Base-by-base conservation (phyloP, 2,888 invertebrate species). In the Sisyra terminalis region DNA sequence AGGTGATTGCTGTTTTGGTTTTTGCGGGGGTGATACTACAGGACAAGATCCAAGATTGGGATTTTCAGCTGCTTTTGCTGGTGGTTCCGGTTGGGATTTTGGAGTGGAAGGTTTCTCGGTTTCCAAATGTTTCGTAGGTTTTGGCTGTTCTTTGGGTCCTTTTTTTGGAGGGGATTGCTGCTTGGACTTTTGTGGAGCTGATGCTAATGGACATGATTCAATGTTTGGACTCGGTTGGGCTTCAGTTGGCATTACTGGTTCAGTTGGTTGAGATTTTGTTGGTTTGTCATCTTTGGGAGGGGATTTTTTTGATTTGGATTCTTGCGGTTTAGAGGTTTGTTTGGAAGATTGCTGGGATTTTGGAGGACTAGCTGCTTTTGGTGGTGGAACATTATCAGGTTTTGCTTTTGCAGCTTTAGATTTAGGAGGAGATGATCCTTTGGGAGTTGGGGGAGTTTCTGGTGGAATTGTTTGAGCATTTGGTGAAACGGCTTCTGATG, bases 391-490 rank as follows among this genome's bases (percentile, higher is more conserved):
- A 9, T 13, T 39, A 17, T 48, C 43, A 15, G 43, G 36, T 30
- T 45, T 37, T 34, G 48, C 38, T 7, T 46, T 37, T 7, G 49
- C 37, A 36, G 46, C 36, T 30, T 43, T 8, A 9, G 43, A 36
- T 39, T 31, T 29, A 8, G 42, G 37, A 0, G 40, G 17, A 35
- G 37, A 17, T 43, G 10, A 44, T 35, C 39, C 7, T 24, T 24
- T 13, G 9, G 38, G 13, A 11, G n/a, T 39, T 34, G 40, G 42
- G 15, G 43, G 40, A 7, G 46, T 40, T 37, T 48, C 46, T 30
- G 47, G 32, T 10, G 42, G 46, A 43, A 47, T 49, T 14, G 48
- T 48, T 24, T 51, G 44, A 10, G 50, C 47, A 7, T 50, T 44
- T 44, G 42, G 31, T 14, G 32, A 41, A 39, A 37, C 42, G 43